These are phyloP conservation scores for Pycnonotus jocosus DNA, from an alignment of 2,113 vertebrate genomes.

Conservation along the genomic window DNA sequence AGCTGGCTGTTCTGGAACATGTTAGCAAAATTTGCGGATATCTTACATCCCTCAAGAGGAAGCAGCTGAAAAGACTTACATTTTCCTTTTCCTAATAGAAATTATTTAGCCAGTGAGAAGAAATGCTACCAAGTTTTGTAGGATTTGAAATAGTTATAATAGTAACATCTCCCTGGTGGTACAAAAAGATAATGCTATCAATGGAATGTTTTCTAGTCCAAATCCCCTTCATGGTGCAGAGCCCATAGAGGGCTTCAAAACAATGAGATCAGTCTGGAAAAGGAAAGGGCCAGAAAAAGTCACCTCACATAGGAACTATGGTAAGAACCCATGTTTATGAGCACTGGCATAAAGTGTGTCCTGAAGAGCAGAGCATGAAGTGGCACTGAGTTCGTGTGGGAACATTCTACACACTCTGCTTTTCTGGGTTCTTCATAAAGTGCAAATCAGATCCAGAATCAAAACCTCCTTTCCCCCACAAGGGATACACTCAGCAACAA, in stretches of 20 bases:
- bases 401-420: neutral
- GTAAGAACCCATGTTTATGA: neutral
- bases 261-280: neutral
- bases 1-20: conserved; percentile 56
- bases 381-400: neutral
- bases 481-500: neutral
- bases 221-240: neutral
- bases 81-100: conserved; percentile 42
- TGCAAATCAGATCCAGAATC: neutral
- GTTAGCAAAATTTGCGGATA: conserved; percentile 58
- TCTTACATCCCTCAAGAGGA: conserved; percentile 57
- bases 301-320: neutral
- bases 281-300: neutral
- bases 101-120: conserved; percentile 25
- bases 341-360: neutral
- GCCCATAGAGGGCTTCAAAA: neutral
- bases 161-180: neutral
- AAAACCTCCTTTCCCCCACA: neutral
- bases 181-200: neutral
- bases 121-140: neutral
- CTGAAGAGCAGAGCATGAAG: neutral
- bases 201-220: neutral
- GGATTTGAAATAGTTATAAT: neutral
- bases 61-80: conserved; percentile 53
- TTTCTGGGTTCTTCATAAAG: neutral